Evolutionary conservation across 1,140 invertebrate genomes (phyloP), one percentile per base, ranked within the genome.

Genomic region (Eurosta solidaginis): DNA sequence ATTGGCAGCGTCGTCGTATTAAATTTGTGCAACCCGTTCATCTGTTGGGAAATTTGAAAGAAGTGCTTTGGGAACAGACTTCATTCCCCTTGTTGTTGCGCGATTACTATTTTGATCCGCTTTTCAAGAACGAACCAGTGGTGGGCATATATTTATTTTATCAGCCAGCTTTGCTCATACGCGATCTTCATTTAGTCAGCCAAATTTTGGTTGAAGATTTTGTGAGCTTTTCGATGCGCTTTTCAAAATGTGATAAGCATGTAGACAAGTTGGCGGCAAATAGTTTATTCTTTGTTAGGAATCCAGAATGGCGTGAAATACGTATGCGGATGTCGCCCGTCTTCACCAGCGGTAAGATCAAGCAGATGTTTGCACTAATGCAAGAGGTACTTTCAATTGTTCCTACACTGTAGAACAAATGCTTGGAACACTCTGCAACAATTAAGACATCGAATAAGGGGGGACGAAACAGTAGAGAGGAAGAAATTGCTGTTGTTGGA

Each of bases 261-360:
- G 83, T 79, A 75, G 83, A 86, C 80, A 81, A 83, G 73, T 82
- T 87, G 83, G 82, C 84, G 52, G 80, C 83, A n/a, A 80, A 85
- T n/a, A 85, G 83, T 74, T 80, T 87, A 5, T 88, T 88, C 73
- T 82, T 86, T 20, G 82, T 82, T 25, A 82, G 85, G 17, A 83
- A 87, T 77, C 82, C 84, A 0, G 80, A 85, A 50, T 92, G 91
- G 91, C 91, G 89, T 78, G 83, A 87, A 47, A 85, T 91, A 9
- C 84, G 91, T 14, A 88, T 88, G 1, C 88, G 90, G 47, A 80
- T 92, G 27, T 89, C 89, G 1, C 89, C 90, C 10, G 88, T 89
- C 10, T 92, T 92, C 54, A 89, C 91, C 0, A 88, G 89, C 6
- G 88, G 88, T 49, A 91, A 91, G 81, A 83, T 92, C 42, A 91